Base-by-base conservation (phyloP, 1,140 invertebrate species). In the Belonocnema kinseyi region DNA sequence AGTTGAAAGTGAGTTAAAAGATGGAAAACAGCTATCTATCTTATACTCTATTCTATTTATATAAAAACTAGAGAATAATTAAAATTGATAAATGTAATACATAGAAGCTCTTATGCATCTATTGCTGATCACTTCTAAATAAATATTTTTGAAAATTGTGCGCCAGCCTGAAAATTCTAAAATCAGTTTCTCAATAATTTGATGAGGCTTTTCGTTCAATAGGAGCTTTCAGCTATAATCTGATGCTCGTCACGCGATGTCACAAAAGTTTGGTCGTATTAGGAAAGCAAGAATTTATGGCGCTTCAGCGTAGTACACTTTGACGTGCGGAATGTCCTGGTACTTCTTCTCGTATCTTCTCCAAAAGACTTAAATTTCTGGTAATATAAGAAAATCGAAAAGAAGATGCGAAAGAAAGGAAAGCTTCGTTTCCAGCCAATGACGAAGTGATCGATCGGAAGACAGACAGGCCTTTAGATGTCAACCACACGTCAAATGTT, bases 401-500 rank as follows among this genome's bases (percentile, higher is more conserved):
- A 56, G 54, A 19, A 56, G 2, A 19, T n/a, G 54, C 10, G 54
- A 21, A 72, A 52, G 71, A 52, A 52, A 72, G 26, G 17, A 17
- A 51, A 12, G 46, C 77, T 81, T 79, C 77, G 73, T 73, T 80
- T 77, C 56, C 33, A 75, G 53, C 74, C 74, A 61, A 79, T 82
- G 54, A 77, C 54, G 51, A 46, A 46, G 46, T 14, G 19, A 13
- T 26, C 33, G 75, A 50, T 50, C 7, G 13, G 33, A 66, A 46
- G 61, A 66, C 61, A 66, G 26, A 33, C 26, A 33, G 21, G 40
- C 61, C 78, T 77, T 74, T 81, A 83, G 85, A 80, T 86, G 86
- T 88, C 88, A 88, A 82, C 83, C 85, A 85, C 86, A 87, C 85
- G 86, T 91, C 90, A 91, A 87, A 87, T 80, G 85, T 88, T 87